phyloP scores from a whole-genome alignment of 2,888 invertebrate species.

The Ametastegia equiseti region DNA sequence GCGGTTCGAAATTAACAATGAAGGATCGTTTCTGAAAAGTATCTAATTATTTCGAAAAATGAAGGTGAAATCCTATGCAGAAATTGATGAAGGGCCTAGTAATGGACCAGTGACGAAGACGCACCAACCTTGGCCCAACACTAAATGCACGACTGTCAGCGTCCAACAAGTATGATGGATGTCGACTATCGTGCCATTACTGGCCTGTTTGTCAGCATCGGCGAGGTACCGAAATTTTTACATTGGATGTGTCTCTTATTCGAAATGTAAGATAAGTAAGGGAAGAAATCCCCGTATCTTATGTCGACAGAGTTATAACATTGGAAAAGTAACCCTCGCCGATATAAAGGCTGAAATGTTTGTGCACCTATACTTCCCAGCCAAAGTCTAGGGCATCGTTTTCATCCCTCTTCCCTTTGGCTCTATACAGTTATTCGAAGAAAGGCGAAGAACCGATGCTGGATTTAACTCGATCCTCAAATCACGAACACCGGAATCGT shows the following conservation, averaged over 20 bases:
- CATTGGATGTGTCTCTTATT: too few species aligned
- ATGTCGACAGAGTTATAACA: slow-evolving; percentile 9
- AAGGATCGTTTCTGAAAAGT: not conserved
- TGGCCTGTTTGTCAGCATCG: too few species aligned
- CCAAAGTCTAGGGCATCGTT: slow-evolving; percentile 1
- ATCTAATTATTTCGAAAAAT: not conserved
- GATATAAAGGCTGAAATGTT: slow-evolving; percentile 3
- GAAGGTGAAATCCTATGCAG: too few species aligned
- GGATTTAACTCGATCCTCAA: slow-evolving; percentile 2
- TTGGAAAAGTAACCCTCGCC: not conserved
- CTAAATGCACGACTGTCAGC: too few species aligned
- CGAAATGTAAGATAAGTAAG: not conserved
- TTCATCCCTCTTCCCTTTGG: not conserved
- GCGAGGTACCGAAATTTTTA: too few species aligned
- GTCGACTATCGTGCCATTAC: too few species aligned
- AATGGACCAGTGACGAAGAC: too few species aligned
- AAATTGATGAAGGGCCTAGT: too few species aligned
- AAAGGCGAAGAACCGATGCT: not conserved
- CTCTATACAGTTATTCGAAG: slow-evolving; percentile 6
- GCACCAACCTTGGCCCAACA: too few species aligned
- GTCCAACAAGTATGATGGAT: too few species aligned
- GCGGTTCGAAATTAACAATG: not conserved
- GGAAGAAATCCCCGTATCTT: not conserved
- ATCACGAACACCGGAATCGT: slow-evolving; percentile 1
- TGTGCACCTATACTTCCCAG: not conserved